Conservation (phyloP, 2,113 vertebrate species). For the Hemibagrus wyckioides region DNA sequence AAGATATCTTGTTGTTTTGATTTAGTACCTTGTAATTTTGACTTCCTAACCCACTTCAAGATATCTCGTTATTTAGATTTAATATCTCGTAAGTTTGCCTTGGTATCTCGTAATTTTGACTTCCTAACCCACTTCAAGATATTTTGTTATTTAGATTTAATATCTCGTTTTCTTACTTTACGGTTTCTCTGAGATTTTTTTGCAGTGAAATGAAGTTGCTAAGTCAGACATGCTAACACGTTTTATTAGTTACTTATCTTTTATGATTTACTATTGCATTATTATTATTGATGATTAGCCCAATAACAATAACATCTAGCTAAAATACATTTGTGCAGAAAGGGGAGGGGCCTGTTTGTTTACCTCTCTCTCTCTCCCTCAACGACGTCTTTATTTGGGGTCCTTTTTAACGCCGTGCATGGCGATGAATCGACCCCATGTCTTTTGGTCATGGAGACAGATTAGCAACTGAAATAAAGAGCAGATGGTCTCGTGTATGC, state of each 20-base stretch:
- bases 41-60: neutral
- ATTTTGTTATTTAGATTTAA: neutral
- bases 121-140: neutral
- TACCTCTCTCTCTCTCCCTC: neutral
- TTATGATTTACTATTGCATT: too few relatives aligned
- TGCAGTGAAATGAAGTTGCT: too few relatives aligned
- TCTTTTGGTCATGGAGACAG: neutral
- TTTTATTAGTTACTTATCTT: too few relatives aligned
- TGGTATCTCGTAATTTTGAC: neutral
- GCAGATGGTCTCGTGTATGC: constrained; percentile 6
- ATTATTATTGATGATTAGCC: too few relatives aligned
- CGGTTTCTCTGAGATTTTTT: too few relatives aligned
- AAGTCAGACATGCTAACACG: too few relatives aligned
- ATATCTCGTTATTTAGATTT: neutral
- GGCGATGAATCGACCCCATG: neutral
- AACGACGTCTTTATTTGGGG: neutral
- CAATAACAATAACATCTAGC: too few relatives aligned
- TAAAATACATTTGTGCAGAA: neutral
- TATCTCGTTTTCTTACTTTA: neutral
- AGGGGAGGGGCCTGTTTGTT: neutral
- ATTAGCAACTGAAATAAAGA: constrained; percentile 10
- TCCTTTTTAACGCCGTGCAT: neutral
- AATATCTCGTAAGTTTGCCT: neutral
- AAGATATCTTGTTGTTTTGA: neutral
- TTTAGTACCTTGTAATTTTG: neutral